Evolutionary conservation across 2,113 vertebrate species (phyloP).

Genomic region (Gnathonemus longibarbis): DNA sequence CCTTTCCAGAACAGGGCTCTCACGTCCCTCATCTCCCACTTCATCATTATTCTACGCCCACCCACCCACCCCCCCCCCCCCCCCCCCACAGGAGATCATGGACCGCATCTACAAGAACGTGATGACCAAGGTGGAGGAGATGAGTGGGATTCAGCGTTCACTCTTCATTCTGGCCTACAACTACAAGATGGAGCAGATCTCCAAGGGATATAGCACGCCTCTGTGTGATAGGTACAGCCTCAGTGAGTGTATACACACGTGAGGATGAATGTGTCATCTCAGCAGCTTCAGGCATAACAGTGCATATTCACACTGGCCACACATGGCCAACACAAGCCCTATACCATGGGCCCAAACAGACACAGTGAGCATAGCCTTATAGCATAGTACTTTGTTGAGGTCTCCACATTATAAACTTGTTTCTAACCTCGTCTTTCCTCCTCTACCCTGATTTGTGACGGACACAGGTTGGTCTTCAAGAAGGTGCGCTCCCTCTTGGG

Average conservation of each 20-base stretch:
- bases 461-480: slow-evolving; percentile 77
- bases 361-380: background rate
- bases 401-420: background rate
- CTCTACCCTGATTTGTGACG: background rate
- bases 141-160: slow-evolving; percentile 75
- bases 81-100: slow-evolving; percentile 82
- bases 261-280: background rate
- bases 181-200: slow-evolving; percentile 93
- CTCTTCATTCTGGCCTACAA: slow-evolving; percentile 89
- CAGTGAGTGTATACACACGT: background rate
- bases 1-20: background rate
- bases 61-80: background rate
- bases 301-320: background rate
- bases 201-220: slow-evolving; percentile 75
- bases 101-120: slow-evolving; percentile 94
- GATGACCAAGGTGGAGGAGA: slow-evolving; percentile 86
- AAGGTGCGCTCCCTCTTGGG: slow-evolving; percentile 83
- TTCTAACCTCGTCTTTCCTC: background rate
- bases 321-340: background rate
- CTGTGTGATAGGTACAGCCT: slow-evolving; percentile 76
- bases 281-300: background rate
- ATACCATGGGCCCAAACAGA: background rate
- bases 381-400: too few relatives aligned
- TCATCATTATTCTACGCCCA: background rate
- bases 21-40: background rate